Base-by-base conservation (phyloP, 2,888 invertebrate genomes). In the Galeruca laticollis region DNA sequence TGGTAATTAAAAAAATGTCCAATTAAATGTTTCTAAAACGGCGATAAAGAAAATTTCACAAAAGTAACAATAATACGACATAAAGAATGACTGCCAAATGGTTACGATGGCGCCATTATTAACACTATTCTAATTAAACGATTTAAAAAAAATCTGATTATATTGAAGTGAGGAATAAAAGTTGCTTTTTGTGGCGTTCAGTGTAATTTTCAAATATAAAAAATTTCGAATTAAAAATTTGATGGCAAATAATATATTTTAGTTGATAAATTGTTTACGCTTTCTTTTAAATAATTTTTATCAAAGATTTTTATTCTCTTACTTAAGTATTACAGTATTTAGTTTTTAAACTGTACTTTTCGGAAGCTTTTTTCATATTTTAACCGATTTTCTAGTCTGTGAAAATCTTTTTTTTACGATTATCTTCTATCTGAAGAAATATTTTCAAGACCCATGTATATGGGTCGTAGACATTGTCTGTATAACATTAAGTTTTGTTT, bases 341-440 rank as follows among this genome's bases (percentile, higher is more conserved):
- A 9, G 51, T 51, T 51, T 21, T 10, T 10, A 49, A n/a, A n/a
- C n/a, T 26, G 4, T 5, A 51, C 11, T 51, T 51, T 20, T 51
- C 21, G 51, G 9, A 20, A 21, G 18, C 15, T 51, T 51, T 51
- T 51, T 51, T 21, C 13, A 6, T 43, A 51, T 21, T 10, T 21
- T 20, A 13, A 51, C 13, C 51, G 51, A 51, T 51, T 51, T 20
- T 51, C 51, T 51, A 51, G 51, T 51, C 51, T 20, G 13, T 51
- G 51, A 51, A 51, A 51, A 51, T 21, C 40, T 40, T 26, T 26
- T 40, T 40, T n/a, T 40, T 40, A 40, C 40, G 6, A 40, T 3
- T 40, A 40, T 40, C 40, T 40, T 40, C 4, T 40, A 40, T 40
- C 40, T 40, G n/a, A 40, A 40, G n/a, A 40, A 40, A 40, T 6